phyloP scores from a whole-genome alignment of 2,888 invertebrate species.

The Drosophila emarginata region DNA sequence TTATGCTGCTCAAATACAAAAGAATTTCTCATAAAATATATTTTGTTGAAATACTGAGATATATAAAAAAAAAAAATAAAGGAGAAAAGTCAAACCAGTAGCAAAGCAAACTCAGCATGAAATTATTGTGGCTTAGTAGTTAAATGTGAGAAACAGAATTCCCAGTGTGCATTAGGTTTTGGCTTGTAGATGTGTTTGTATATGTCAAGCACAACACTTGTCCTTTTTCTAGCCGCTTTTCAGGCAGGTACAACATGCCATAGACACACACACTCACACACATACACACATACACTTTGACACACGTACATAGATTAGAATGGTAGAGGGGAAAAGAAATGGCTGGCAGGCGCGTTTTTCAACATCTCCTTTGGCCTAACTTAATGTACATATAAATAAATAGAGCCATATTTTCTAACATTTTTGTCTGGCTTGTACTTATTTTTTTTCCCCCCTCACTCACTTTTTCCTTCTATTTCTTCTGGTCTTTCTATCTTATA shows the following conservation, averaged over 20 bases:
- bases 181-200: constrained; percentile 40
- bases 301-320: neutral
- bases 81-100: neutral
- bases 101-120: constrained; percentile 54
- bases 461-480: constrained; percentile 13
- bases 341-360: constrained; percentile 41
- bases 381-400: constrained; percentile 76
- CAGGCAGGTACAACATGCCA: constrained; percentile 52
- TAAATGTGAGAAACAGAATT: constrained; percentile 24
- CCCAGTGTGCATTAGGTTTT: constrained; percentile 28
- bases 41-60: neutral
- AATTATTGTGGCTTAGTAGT: constrained; percentile 63
- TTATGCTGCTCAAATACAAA: neutral
- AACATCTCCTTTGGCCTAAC: constrained; percentile 46
- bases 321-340: neutral
- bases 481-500: neutral
- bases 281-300: constrained; percentile 8
- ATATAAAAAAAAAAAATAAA: constrained; percentile 26
- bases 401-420: constrained; percentile 67
- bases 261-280: constrained; percentile 25
- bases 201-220: constrained; percentile 74
- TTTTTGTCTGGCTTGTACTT: constrained; percentile 54
- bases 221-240: constrained; percentile 68
- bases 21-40: neutral
- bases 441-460: constrained; percentile 24